phyloP scores from a whole-genome alignment of 2,888 invertebrate species.

The Zygogramma bicolorata region DNA sequence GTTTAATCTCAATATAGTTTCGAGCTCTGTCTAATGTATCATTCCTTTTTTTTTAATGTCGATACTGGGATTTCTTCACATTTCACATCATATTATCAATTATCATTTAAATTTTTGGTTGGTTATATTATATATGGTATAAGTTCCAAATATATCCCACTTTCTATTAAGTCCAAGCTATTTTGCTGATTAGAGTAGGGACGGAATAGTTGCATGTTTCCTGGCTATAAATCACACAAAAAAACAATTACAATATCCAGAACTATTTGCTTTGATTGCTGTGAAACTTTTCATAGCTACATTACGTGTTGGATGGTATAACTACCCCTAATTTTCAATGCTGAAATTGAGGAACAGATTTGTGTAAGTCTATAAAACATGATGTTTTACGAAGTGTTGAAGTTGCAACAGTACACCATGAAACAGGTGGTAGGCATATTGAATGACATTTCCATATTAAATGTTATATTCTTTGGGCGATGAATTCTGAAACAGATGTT shows the following conservation, averaged over 20 bases:
- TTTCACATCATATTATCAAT: too few relatives aligned
- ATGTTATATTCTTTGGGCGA: neutral
- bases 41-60: too few relatives aligned
- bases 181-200: too few relatives aligned
- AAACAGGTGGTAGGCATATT: neutral
- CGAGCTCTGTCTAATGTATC: too few relatives aligned
- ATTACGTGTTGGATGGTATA: neutral
- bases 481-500: neutral
- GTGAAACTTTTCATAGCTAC: neutral
- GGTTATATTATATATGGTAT: too few relatives aligned
- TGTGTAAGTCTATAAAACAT: neutral
- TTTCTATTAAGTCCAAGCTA: too few relatives aligned
- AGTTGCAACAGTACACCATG: neutral
- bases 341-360: neutral
- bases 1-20: too few relatives aligned
- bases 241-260: neutral
- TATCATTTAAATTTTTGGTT: too few relatives aligned
- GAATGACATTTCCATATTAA: neutral
- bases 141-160: too few relatives aligned
- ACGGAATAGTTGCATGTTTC: neutral
- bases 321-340: neutral
- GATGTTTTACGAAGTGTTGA: neutral
- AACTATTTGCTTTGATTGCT: neutral
- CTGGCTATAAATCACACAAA: neutral
- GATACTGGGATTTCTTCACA: too few relatives aligned